Conservation (phyloP, 2,113 vertebrate species). For the Nicator chloris region DNA sequence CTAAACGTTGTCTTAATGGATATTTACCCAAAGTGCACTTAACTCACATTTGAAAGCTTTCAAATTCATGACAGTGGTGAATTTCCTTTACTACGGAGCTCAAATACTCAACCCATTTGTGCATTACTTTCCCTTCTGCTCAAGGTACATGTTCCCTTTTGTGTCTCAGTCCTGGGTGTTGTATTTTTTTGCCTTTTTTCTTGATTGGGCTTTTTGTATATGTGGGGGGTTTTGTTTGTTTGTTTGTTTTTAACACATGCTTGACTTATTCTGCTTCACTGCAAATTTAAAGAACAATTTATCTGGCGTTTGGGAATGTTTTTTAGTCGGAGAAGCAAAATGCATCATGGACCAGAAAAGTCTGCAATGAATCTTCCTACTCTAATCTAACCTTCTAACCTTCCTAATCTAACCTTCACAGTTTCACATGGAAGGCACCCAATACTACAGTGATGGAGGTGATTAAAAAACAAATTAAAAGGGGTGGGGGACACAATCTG, state of each 20-base stretch:
- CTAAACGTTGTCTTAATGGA: not conserved
- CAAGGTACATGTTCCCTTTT: not conserved
- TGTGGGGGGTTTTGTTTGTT: not conserved
- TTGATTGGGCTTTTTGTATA: not conserved
- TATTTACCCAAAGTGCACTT: not conserved
- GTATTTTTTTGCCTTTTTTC: not conserved
- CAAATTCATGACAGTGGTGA: not conserved
- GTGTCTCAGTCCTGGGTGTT: not conserved
- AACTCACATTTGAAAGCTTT: not conserved
- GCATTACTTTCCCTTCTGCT: not conserved
- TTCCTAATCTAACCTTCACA: too few species aligned
- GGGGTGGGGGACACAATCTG: fast-evolving
- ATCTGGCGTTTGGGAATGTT: not conserved
- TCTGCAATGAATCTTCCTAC: not conserved
- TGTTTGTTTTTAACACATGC: not conserved
- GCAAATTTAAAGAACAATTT: not conserved
- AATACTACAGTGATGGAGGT: not conserved
- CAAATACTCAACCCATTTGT: not conserved
- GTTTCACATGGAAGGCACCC: not conserved
- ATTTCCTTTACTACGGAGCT: not conserved
- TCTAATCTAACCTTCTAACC: too few species aligned
- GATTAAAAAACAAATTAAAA: not conserved
- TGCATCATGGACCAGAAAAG: not conserved
- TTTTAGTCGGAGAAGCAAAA: not conserved
- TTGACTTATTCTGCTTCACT: not conserved